Evolutionary conservation across 2,113 vertebrate genomes (phyloP).

Genomic region (Crotalus tigris): DNA sequence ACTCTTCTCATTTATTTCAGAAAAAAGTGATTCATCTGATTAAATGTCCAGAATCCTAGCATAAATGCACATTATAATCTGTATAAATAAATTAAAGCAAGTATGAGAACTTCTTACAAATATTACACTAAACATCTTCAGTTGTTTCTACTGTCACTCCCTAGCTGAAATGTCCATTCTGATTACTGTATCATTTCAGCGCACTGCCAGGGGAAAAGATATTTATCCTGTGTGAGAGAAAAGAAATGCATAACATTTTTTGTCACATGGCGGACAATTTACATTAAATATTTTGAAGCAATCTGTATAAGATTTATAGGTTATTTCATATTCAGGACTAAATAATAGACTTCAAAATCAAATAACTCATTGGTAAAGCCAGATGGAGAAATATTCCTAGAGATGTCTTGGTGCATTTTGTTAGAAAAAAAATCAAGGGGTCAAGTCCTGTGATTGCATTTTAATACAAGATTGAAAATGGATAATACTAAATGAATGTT

Average conservation of each 20-base stretch:
- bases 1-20: neutral
- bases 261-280: conserved; percentile 38
- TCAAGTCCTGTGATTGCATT: neutral
- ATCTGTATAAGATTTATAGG: neutral
- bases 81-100: conserved; percentile 43
- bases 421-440: neutral
- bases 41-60: neutral
- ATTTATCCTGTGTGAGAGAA: conserved; percentile 34
- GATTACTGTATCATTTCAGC: conserved; percentile 44
- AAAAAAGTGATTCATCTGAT: conserved; percentile 36
- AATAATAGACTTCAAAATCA: conserved; percentile 37
- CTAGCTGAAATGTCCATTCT: conserved; percentile 41
- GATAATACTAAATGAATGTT: neutral
- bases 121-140: conserved; percentile 43
- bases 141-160: conserved; percentile 26
- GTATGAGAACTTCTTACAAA: conserved; percentile 33
- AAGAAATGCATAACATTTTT: conserved; percentile 48
- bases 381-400: neutral
- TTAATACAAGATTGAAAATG: neutral
- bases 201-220: conserved; percentile 20
- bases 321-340: conserved; percentile 31
- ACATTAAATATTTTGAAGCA: conserved; percentile 27
- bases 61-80: conserved; percentile 19
- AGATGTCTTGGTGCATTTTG: neutral
- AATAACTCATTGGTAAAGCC: conserved; percentile 8